Evolutionary conservation across 2,888 invertebrate genomes (phyloP).

Genomic region (Megalurothrips usitatus): DNA sequence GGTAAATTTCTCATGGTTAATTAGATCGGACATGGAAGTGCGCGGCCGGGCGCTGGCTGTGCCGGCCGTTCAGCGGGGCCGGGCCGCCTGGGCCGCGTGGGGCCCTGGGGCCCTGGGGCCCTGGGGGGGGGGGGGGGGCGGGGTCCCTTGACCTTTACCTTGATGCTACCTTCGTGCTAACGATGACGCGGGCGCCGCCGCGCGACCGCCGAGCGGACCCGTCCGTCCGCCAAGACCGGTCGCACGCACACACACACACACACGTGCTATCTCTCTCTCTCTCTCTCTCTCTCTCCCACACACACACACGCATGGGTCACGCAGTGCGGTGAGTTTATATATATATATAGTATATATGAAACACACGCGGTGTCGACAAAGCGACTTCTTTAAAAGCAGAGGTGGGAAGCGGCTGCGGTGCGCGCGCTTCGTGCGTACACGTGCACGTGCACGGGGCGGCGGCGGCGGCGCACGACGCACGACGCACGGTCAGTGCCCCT

Average conservation of each 20-base stretch:
- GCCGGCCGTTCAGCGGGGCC: neutral
- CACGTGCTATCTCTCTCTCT: too few relatives aligned
- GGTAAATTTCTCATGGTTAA: neutral
- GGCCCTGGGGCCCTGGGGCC: too few relatives aligned
- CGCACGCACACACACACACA: neutral
- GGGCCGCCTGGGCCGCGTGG: neutral
- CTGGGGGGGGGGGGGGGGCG: neutral
- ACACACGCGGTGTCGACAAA: neutral
- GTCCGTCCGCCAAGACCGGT: neutral
- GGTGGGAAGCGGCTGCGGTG: slow-evolving; percentile 3
- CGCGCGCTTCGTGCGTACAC: neutral
- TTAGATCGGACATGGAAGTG: neutral
- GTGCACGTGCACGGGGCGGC: neutral
- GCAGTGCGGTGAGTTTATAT: neutral
- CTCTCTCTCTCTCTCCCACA: too few relatives aligned
- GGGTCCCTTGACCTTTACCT: neutral
- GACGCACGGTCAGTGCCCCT: neutral
- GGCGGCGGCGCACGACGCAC: too few relatives aligned
- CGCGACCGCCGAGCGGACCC: neutral
- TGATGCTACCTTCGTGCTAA: neutral
- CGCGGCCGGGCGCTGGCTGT: neutral
- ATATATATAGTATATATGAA: too few relatives aligned
- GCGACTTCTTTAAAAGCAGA: neutral
- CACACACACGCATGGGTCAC: neutral
- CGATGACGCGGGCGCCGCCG: neutral